These are phyloP conservation scores for Gasterosteus nipponicus DNA, from an alignment of 2,113 vertebrate genomes.

Conservation along the genomic window DNA sequence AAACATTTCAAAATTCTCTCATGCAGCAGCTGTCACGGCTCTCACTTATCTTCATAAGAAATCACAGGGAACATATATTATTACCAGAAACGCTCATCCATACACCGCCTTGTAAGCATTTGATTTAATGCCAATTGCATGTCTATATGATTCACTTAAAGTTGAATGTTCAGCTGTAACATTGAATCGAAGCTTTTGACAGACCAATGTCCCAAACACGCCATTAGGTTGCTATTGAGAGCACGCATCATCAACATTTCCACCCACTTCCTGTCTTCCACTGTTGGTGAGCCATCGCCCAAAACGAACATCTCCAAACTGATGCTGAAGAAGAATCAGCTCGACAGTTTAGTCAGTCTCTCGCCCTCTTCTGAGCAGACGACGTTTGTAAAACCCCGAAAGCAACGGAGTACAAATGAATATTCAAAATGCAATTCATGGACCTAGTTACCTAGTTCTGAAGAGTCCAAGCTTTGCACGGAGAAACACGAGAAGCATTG, in stretches of 20 bases:
- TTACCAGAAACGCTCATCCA: neutral
- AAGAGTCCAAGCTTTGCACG: constrained; percentile 55
- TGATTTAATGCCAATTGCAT: neutral
- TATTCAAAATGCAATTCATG: neutral
- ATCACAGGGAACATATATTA: neutral
- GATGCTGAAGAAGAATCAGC: neutral
- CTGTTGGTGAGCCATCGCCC: neutral
- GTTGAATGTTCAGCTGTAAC: neutral
- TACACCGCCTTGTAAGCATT: neutral
- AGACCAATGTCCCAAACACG: constrained; percentile 2
- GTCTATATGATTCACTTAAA: neutral
- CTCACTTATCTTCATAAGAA: neutral
- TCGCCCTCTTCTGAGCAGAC: neutral
- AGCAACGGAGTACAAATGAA: neutral
- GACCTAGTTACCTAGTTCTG: constrained; percentile 66
- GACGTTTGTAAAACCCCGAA: neutral
- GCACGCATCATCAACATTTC: constrained; percentile 6
- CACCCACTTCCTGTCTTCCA: constrained; percentile 23
- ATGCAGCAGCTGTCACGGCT: constrained; percentile 2
- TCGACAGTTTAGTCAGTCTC: neutral
- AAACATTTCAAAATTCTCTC: neutral
- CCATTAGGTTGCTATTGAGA: neutral
- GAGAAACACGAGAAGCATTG: constrained; percentile 27
- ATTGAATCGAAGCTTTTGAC: neutral
- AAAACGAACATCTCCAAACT: constrained; percentile 10